These are phyloP conservation scores for Garra rufa DNA, from an alignment of 2,113 vertebrate genomes.

Conservation along the genomic window DNA sequence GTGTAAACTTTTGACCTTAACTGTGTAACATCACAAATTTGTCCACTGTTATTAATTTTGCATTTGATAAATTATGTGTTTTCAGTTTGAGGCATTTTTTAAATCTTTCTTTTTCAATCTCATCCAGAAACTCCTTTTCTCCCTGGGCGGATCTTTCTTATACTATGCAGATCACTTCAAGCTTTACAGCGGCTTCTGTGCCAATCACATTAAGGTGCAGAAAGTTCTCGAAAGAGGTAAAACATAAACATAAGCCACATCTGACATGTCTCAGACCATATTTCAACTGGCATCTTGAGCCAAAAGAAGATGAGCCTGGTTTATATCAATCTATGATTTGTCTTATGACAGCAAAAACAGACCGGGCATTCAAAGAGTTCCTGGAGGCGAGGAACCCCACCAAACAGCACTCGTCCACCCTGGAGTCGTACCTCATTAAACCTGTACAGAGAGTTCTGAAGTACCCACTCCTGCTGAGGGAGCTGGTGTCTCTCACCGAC, in stretches of 20 bases:
- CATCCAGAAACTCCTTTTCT: constrained; percentile 86
- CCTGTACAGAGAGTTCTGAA: constrained; percentile 95
- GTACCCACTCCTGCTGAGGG: constrained; percentile 90
- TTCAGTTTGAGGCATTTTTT: neutral
- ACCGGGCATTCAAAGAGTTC: constrained; percentile 89
- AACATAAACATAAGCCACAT: neutral
- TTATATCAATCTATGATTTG: neutral
- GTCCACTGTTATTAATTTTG: neutral
- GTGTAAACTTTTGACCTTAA: no score
- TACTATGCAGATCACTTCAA: constrained; percentile 93
- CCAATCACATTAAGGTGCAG: constrained; percentile 90
- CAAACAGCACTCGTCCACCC: constrained; percentile 92
- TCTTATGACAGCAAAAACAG: constrained; percentile 83
- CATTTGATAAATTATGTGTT: neutral
- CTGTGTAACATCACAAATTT: no score
- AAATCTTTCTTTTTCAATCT: constrained; percentile 8
- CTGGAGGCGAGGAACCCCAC: constrained; percentile 90
- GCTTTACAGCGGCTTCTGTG: constrained; percentile 90
- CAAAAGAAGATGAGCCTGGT: neutral
- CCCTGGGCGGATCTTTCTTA: constrained; percentile 87
- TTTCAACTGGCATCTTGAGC: neutral
- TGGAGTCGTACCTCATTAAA: constrained; percentile 97
- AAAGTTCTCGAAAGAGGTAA: constrained; percentile 90
- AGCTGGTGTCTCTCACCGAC: constrained; percentile 90
- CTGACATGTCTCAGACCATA: neutral